Base-by-base conservation (phyloP, 2,113 vertebrate species). In the Callipepla californica region DNA sequence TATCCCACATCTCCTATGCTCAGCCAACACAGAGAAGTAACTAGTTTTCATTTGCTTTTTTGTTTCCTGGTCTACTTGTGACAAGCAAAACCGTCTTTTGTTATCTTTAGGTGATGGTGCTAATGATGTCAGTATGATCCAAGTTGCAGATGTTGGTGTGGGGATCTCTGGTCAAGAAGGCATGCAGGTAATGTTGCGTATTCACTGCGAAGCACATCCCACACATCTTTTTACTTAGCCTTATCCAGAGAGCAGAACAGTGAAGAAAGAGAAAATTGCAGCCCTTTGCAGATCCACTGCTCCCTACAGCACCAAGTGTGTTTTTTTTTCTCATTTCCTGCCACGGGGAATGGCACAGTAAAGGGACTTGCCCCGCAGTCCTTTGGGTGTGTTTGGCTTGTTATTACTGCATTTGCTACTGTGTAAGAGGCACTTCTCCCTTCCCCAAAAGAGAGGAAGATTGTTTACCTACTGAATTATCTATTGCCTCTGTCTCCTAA, bases 71-170 rank as follows among this genome's bases (percentile, higher is more conserved):
- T 70, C 62, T 86, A 13, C 34, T 79, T 76, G 47, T 85, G 47
- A 68, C 36, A 90, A 77, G 42, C 11, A 89, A 66, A 89, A 50
- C 36, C 48, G 8, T 89, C 15, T 94, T 76, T 73, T 79, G 28
- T 93, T 87, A 38, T 97, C 96, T 92, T 81, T 90, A 99, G 99
- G 99, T 95, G 99, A 99, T 9, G 99, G 99, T 80, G 99, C 99
- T 92, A 99, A 99, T 79, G 99, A 99, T 53, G 99, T 99, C 97
- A 99, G 99, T 97, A 99, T 99, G 99, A 99, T 99, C 96, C 99
- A 99, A 96, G 98, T 99, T 32, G 99, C 99, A 17, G 99, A 99
- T 61, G 99, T 99, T 65, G 99, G 99, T 2, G 99, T 99, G 89
- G 99, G 99, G 38, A 99, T 99, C 95, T 99, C 98, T 2, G 99